Percentiles rank a stretch among this genome's conserved stretches.
Conservation (phyloP, 2,797 vertebrate genomes). For the Pangasius mekongensis region DNA sequence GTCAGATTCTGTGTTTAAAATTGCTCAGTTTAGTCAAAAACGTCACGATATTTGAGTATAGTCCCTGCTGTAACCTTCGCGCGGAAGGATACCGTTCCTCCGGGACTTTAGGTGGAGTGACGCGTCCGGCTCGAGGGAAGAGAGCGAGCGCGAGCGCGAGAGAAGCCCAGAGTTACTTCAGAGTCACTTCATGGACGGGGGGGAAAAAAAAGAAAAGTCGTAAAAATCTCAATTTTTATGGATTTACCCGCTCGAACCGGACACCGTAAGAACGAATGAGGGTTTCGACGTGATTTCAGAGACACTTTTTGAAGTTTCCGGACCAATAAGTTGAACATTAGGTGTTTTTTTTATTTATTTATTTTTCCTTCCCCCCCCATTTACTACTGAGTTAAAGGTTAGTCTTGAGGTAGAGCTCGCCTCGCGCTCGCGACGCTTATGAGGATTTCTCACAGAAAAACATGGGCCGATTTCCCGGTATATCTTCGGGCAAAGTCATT, state of each 20-base stretch:
- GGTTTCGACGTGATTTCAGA: not conserved
- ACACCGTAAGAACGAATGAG: constrained; percentile 17
- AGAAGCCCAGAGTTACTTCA: not conserved
- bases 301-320: constrained; percentile 11
- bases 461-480: constrained; percentile 77
- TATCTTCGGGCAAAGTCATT: constrained; percentile 71
- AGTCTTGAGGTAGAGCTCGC: constrained; percentile 59
- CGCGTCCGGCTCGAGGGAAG: constrained; percentile 24
- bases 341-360: not conserved
- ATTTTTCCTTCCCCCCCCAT: not conserved
- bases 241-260: constrained; percentile 41
- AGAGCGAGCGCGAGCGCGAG: constrained; percentile 17
- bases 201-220: not conserved
- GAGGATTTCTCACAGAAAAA: constrained; percentile 79
- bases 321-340: constrained; percentile 17
- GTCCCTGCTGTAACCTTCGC: not conserved
- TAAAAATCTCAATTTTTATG: constrained; percentile 21
- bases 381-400: constrained; percentile 46
- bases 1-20: not conserved
- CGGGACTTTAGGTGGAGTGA: constrained; percentile 57
- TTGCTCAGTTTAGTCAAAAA: not conserved
- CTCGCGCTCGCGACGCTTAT: constrained; percentile 78
- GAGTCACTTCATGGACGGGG: not conserved
- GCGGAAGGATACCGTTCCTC: constrained; percentile 74
- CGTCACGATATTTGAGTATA: not conserved